These are phyloP conservation scores for Strigops habroptila DNA, from an alignment of 2,113 vertebrate species.

Conservation along the genomic window DNA sequence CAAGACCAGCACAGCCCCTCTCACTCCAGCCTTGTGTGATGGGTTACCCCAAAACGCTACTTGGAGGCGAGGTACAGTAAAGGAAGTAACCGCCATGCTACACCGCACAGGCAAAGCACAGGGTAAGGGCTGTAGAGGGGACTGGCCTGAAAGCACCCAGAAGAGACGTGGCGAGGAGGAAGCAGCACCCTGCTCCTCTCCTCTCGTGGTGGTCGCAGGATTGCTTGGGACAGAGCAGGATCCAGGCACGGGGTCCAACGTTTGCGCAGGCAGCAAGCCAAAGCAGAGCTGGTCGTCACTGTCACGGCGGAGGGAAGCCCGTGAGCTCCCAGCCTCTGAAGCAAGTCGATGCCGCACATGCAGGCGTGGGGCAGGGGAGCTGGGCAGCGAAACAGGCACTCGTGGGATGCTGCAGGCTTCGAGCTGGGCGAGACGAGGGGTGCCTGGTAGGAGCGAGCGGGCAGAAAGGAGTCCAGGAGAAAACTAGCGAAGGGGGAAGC, in stretches of 20 bases:
- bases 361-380: slow-evolving; percentile 8
- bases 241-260: slow-evolving; percentile 31
- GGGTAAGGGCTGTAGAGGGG: not conserved
- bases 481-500: slow-evolving; percentile 49
- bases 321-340: not conserved
- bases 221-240: not conserved
- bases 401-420: slow-evolving; percentile 39
- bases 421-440: slow-evolving; percentile 15
- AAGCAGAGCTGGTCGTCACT: slow-evolving; percentile 27
- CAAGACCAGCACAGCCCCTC: not conserved
- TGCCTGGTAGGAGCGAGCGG: not conserved
- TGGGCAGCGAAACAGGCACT: slow-evolving; percentile 2
- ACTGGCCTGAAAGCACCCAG: slow-evolving; percentile 12
- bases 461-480: slow-evolving; percentile 30
- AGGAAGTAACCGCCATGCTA: slow-evolving; percentile 17
- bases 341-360: slow-evolving; percentile 48
- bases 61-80: slow-evolving; percentile 3
- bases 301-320: not conserved
- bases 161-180: not conserved
- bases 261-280: slow-evolving; percentile 51
- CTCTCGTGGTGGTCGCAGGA: not conserved
- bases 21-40: slow-evolving; percentile 26
- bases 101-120: slow-evolving; percentile 13
- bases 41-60: slow-evolving; percentile 4
- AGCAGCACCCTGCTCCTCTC: not conserved